Conservation (phyloP, 2,888 invertebrate species). For the Cenopis cana region DNA sequence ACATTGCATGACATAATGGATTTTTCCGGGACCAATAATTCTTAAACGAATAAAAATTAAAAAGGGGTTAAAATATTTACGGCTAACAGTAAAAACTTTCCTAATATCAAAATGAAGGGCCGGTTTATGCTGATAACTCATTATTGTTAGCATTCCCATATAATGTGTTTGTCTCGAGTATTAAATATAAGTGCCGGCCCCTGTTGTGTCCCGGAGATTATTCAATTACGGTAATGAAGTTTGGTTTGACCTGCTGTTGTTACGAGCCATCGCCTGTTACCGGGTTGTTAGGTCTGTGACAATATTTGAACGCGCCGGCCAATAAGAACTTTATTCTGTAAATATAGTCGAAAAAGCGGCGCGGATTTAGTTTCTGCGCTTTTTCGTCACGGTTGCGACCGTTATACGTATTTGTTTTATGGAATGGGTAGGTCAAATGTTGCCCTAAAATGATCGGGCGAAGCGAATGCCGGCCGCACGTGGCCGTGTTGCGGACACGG, state of each 20-base stretch:
- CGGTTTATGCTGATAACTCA: conserved; percentile 15
- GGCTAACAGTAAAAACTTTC: neutral
- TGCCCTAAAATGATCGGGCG: neutral
- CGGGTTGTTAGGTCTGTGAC: conserved; percentile 52
- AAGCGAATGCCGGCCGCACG: neutral
- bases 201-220: conserved; percentile 50
- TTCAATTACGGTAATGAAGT: conserved; percentile 63
- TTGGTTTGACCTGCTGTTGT: conserved; percentile 54
- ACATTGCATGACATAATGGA: neutral
- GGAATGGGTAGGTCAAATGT: neutral
- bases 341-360: conserved; percentile 14
- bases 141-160: conserved; percentile 22
- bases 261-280: conserved; percentile 50
- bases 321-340: conserved; percentile 32
- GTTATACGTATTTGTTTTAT: conserved; percentile 1
- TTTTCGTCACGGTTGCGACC: neutral
- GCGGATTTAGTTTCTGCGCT: conserved; percentile 16
- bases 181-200: conserved; percentile 25
- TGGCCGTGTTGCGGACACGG: neutral
- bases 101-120: conserved; percentile 6
- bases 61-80: neutral
- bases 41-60: too few species aligned
- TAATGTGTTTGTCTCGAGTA: conserved; percentile 30
- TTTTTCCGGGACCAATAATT: too few species aligned
- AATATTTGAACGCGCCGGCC: conserved; percentile 54